These are phyloP conservation scores for Myotis yumanensis DNA, from an alignment of 2,113 vertebrate genomes.

Conservation along the genomic window DNA sequence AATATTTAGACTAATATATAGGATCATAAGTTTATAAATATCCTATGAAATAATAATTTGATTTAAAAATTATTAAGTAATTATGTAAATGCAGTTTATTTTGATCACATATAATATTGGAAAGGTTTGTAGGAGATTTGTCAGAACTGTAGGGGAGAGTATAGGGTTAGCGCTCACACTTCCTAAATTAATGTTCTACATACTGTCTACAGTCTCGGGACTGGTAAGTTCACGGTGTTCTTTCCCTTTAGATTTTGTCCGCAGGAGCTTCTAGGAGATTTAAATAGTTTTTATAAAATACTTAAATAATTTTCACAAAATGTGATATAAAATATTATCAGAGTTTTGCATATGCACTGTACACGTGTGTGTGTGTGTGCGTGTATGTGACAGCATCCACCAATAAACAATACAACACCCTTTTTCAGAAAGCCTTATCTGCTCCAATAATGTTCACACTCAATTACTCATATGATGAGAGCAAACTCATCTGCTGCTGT, in stretches of 20 bases:
- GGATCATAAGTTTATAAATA: neutral
- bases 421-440: neutral
- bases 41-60: slow-evolving; percentile 2
- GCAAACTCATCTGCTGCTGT: neutral
- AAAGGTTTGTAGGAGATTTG: neutral
- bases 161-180: neutral
- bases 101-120: neutral
- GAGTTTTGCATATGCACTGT: neutral
- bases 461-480: slow-evolving; percentile 9
- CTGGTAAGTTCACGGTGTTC: neutral
- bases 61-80: slow-evolving; percentile 5
- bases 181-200: neutral
- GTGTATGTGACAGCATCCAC: neutral
- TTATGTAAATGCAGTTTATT: neutral
- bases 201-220: neutral
- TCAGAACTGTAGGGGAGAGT: neutral
- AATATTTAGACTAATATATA: neutral
- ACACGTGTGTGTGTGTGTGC: neutral
- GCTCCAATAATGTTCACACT: slow-evolving; percentile 26
- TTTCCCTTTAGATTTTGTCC: slow-evolving; percentile 16
- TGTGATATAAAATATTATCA: neutral
- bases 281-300: slow-evolving; percentile 43
- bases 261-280: neutral
- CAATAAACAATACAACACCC: neutral
- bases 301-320: slow-evolving; percentile 41